Base-by-base conservation (phyloP, 92 coral and sea anemone species). In the Palythoa grandis region DNA sequence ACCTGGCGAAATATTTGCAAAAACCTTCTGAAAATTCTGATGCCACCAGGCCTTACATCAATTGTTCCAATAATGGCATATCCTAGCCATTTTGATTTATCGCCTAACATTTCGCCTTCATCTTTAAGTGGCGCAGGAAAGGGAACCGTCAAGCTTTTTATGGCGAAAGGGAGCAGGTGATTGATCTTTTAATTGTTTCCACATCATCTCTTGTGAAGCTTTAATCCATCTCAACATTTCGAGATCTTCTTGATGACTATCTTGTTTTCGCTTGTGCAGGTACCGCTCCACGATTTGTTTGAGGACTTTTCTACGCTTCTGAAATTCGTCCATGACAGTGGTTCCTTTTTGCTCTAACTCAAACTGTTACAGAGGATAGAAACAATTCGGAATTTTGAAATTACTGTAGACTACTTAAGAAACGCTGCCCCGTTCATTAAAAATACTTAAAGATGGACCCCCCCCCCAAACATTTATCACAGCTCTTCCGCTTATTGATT, bases 281-380 rank as follows among this genome's bases (percentile, higher is more conserved):
- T 86, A 86, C 23, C 88, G 69, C 71, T 86, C 88, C 37, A 86
- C 84, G 57, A 77, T 86, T 23, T 70, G 88, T 52, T 60, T 68
- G 23, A 86, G 88, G 3, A 76, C 74, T 20, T 68, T 40, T 37
- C 84, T 67, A n/a, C 70, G 79, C 14, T 48, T 20, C 5, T 22
- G 79, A 74, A 74, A 53, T 13, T 74, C 37, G 6, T 74, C 79
- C 23, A 29, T 10, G 39, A 25, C 22, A 19, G 1, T 37, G 12
- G 1, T 5, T 14, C 3, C 37, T 19, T 47, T 22, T n/a, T 24
- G 60, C 57, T 74, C 7, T 23, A 74, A 3, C 79, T 74, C 79
- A 39, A 74, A 16, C 79, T 74, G 79, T n/a, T 15, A 20, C 35
- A 52, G 24, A 48, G 24, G 1, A 74, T 43, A 48, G 35, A 43